A percentile compares a stretch with the other conserved stretches of the same genome.
These are phyloP conservation scores for Spodoptera exigua DNA, from an alignment of 2,888 invertebrate species.

Conservation along the genomic window DNA sequence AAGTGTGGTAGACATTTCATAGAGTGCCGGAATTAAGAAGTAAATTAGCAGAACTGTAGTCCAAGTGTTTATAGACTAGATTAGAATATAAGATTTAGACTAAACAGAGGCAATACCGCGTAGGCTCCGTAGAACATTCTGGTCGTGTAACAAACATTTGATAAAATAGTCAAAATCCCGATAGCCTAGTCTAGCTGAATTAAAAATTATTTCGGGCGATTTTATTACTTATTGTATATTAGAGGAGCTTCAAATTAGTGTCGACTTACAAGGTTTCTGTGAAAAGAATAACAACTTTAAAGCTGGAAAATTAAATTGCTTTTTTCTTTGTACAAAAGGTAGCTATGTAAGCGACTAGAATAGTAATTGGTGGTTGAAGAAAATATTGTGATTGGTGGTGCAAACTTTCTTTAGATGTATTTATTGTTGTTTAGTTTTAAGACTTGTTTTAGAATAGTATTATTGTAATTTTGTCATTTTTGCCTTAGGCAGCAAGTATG, in stretches of 20 bases:
- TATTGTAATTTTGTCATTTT: constrained; percentile 66
- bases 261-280: constrained; percentile 63
- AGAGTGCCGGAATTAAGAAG: constrained; percentile 70
- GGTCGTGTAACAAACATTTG: constrained; percentile 70
- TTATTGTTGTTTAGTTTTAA: constrained; percentile 80
- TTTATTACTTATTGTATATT: constrained; percentile 75
- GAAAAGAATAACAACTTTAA: constrained; percentile 54
- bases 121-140: constrained; percentile 79
- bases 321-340: constrained; percentile 67
- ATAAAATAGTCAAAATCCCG: constrained; percentile 66
- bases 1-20: constrained; percentile 82
- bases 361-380: constrained; percentile 76
- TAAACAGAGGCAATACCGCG: constrained; percentile 63
- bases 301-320: constrained; percentile 59
- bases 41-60: constrained; percentile 79
- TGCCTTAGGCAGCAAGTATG: constrained; percentile 75
- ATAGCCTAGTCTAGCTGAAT: constrained; percentile 77
- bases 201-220: constrained; percentile 77
- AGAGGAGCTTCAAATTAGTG: constrained; percentile 78
- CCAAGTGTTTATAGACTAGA: constrained; percentile 75
- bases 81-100: constrained; percentile 79
- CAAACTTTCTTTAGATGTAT: constrained; percentile 84
- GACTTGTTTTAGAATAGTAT: constrained; percentile 67
- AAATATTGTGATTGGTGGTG: constrained; percentile 85
- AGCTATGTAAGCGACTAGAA: constrained; percentile 73